These are phyloP conservation scores for Silurus lanzhouensis DNA, from an alignment of 2,797 vertebrate species.

Conservation along the genomic window DNA sequence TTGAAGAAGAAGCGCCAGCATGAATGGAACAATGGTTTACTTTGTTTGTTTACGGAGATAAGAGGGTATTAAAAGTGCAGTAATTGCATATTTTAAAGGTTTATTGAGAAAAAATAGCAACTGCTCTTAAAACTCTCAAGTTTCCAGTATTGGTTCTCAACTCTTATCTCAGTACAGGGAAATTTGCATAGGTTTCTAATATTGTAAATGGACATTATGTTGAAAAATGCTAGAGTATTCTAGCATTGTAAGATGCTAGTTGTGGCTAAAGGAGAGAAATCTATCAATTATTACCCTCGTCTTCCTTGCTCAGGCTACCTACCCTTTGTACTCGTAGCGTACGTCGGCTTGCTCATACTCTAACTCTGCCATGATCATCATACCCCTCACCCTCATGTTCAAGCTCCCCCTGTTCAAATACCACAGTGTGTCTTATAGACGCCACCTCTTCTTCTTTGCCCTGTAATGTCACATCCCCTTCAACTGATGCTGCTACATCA, in stretches of 20 bases:
- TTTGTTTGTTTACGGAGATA: background rate
- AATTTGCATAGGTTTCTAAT: background rate
- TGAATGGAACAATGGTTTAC: background rate
- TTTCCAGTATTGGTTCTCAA: background rate
- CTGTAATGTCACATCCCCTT: slow-evolving; percentile 49
- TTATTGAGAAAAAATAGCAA: background rate
- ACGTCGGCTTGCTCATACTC: slow-evolving; percentile 71
- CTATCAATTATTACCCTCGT: slow-evolving; percentile 53
- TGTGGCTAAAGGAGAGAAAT: slow-evolving; percentile 13
- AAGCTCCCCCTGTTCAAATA: slow-evolving; percentile 62
- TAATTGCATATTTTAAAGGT: background rate
- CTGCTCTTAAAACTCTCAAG: background rate
- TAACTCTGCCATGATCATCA: slow-evolving; percentile 66
- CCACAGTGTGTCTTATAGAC: slow-evolving; percentile 44
- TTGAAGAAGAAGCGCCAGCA: background rate
- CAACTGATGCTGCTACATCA: slow-evolving; percentile 39
- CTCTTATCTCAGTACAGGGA: background rate
- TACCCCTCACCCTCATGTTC: slow-evolving; percentile 68
- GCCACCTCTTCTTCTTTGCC: slow-evolving; percentile 40
- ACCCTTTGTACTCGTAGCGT: slow-evolving; percentile 73
- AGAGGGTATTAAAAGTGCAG: background rate
- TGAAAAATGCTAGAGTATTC: background rate
- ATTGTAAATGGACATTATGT: background rate
- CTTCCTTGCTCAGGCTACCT: slow-evolving; percentile 58
- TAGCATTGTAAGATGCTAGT: background rate